Conservation (phyloP, 2,113 vertebrate species). For the Atrichornis clamosus region DNA sequence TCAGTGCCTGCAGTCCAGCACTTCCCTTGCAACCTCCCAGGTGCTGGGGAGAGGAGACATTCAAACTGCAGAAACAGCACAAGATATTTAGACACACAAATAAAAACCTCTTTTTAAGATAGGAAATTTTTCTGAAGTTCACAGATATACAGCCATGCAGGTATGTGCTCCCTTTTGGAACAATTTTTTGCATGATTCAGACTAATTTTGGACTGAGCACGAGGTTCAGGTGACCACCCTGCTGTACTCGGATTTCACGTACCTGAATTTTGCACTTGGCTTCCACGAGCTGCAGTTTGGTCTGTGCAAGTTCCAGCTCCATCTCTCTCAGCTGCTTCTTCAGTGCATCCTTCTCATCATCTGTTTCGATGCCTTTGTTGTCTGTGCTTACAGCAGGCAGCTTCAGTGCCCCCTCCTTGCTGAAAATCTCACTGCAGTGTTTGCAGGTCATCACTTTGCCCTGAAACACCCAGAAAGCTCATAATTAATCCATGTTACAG, state of each 20-base stretch:
- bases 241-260: neutral
- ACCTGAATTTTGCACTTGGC: conserved; percentile 99
- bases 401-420: conserved; percentile 85
- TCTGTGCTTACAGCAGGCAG: conserved; percentile 67
- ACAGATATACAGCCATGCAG: neutral
- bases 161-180: neutral
- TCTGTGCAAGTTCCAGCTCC: conserved; percentile 98
- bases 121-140: neutral
- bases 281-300: conserved; percentile 98
- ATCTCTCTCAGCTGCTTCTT: conserved; percentile 93
- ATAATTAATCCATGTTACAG: neutral
- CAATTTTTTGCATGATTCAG: neutral
- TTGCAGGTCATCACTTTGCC: conserved; percentile 93
- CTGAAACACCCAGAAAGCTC: conserved; percentile 70
- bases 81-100: neutral
- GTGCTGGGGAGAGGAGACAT: neutral
- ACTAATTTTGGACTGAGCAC: neutral
- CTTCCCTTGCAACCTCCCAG: neutral
- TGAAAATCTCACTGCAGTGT: conserved; percentile 92
- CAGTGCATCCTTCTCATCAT: conserved; percentile 93
- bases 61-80: neutral
- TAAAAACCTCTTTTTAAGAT: neutral
- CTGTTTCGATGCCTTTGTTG: conserved; percentile 72
- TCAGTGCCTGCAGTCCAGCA: neutral
- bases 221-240: neutral